Base-by-base conservation (phyloP, 2,888 invertebrate genomes). In the Epistrophe eligans region DNA sequence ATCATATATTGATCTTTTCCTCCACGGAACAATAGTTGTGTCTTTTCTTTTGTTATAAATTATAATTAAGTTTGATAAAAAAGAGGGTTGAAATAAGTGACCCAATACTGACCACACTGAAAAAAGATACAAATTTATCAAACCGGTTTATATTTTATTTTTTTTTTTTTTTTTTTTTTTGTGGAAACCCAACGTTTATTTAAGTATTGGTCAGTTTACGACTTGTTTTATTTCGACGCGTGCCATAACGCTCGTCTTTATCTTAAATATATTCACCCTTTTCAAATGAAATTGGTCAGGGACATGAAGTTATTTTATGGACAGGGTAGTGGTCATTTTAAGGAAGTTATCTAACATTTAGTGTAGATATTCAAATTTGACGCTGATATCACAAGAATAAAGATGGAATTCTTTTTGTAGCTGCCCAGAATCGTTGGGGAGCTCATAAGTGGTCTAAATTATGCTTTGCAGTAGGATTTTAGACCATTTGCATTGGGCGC, bases 31-130 rank as follows among this genome's bases (percentile, higher is more conserved):
- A 9, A 24, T 11, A 15, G 11, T 1, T 52, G 24, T 55, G 24
- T 55, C 9, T 28, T 55, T 28, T 28, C 2, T 24, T 50, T 11
- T 15, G 8, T 55, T n/a, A n/a, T n/a, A n/a, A n/a, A n/a, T 24
- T 55, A 6, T 55, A 55, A 24, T 24, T 52, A 52, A 52, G 52
- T 28, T 8, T 55, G 15, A 28, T 55, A 40, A 40, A 40, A 62
- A 28, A n/a, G 13, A 43, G 62, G 62, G 62, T 43, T 62, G 43
- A 28, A 28, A 28, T 35, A n/a, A 45, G 28, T 32, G n/a, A 17
- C 45, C 43, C 28, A 45, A 64, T 1, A 45, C 64, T 64, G 64
- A 64, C 64, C 64, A 43, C 62, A 45, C 43, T 1, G 11, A 45
- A 45, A 64, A 64, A 32, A 32, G 43, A 28, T 64, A 45, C 45